phyloP scores from a whole-genome alignment of 2,113 vertebrate genomes.

The Empidonax traillii region DNA sequence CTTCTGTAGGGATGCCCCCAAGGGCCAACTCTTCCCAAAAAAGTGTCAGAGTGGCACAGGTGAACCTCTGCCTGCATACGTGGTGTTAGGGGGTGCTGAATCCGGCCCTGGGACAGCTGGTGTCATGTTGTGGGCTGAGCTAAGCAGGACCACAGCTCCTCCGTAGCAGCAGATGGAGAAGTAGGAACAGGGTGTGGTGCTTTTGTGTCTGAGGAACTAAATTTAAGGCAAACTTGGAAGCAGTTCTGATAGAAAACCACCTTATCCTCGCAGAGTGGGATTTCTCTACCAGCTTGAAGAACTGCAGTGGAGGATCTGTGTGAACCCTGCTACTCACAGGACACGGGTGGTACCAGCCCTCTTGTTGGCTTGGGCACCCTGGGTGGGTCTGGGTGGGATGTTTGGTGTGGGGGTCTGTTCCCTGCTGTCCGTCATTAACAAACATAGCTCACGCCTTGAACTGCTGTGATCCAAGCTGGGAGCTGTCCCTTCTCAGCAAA shows the following conservation, averaged over 20 bases:
- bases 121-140: background rate
- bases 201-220: background rate
- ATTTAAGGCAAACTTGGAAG: background rate
- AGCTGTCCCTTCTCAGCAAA: background rate
- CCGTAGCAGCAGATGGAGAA: background rate
- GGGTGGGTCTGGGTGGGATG: background rate
- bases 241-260: accelerated
- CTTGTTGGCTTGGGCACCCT: background rate
- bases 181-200: background rate
- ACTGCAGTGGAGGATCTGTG: background rate
- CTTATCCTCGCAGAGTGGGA: accelerated
- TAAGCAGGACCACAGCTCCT: accelerated
- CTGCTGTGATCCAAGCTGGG: background rate
- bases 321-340: background rate
- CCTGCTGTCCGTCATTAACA: background rate
- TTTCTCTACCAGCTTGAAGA: background rate
- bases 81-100: background rate
- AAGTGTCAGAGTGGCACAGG: accelerated
- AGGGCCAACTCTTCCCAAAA: background rate
- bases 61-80: accelerated
- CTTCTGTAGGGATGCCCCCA: background rate
- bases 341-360: background rate
- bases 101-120: accelerated
- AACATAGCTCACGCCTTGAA: background rate
- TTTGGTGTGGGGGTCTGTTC: background rate